Base-by-base conservation (phyloP, 2,888 invertebrate species). In the Idaea dimidiata region DNA sequence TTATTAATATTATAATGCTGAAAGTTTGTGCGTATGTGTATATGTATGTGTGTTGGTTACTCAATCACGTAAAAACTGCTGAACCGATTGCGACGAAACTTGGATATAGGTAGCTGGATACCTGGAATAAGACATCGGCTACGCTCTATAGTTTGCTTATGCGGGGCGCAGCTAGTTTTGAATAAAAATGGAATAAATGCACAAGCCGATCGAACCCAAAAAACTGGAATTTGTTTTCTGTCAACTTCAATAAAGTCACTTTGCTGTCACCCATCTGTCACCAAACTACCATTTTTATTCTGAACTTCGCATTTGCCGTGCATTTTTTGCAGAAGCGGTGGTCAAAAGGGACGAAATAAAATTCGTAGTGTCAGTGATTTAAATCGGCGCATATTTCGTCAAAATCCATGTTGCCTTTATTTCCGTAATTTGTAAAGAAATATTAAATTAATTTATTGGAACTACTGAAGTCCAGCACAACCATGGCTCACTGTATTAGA, bases 401-500 rank as follows among this genome's bases (percentile, higher is more conserved):
- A 76, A 85, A 72, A 73, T 84, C 89, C 87, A 92, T 92, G 91
- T 87, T 83, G 83, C 86, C 81, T 74, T 80, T 76, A 84, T 81
- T 79, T 70, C 77, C 75, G 72, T 81, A 81, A 78, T 75, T 77
- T 65, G 70, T 72, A 72, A 69, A 75, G 70, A 72, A 74, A 73
- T 73, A 65, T 71, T 75, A 74, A 72, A 73, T 75, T 75, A 71
- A 71, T 78, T 74, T 72, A 74, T 75, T 80, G 72, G 67, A 75
- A 74, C 81, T 80, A 82, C 77, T 78, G 72, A 81, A 81, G 90
- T 91, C 90, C 89, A 70, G 88, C 86, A 18, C 18, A 82, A 94
- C 93, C 93, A 96, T 96, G 95, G 95, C 95, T 92, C 95, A 95
- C 94, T 95, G 95, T 94, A 94, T 94, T 84, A 93, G 95, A 94